phyloP scores from a whole-genome alignment of 2,888 invertebrate genomes.

The Acrobasis suavella region DNA sequence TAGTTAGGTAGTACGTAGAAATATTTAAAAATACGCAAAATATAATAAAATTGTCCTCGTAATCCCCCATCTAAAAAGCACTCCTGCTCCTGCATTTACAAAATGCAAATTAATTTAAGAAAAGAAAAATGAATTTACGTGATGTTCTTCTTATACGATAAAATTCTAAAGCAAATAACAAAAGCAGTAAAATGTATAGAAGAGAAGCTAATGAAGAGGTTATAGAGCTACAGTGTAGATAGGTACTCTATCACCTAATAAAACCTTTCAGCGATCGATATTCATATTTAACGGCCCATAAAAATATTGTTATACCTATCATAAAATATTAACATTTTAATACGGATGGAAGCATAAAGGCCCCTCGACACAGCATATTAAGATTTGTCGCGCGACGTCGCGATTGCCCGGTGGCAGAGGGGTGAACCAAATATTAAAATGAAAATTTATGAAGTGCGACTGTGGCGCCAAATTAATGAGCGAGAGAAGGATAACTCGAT shows the following conservation, averaged over 20 bases:
- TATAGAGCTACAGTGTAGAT: no score
- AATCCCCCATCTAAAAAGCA: no score
- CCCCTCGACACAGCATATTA: constrained; percentile 35
- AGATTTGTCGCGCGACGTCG: constrained; percentile 47
- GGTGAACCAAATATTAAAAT: constrained; percentile 72
- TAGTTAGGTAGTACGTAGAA: no score
- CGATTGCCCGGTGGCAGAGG: constrained; percentile 31
- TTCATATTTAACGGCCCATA: constrained; percentile 7
- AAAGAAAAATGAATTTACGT: no score
- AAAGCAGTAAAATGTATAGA: no score
- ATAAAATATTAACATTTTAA: constrained; percentile 33
- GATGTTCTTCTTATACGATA: no score
- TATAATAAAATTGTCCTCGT: no score
- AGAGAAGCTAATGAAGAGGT: no score
- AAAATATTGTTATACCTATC: constrained; percentile 10
- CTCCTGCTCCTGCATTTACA: no score
- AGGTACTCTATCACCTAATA: neutral
- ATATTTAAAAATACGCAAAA: no score
- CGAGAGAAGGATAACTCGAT: neutral
- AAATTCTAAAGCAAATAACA: no score
- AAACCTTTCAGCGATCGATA: neutral
- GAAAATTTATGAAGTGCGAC: constrained; percentile 78
- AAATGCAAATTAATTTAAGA: no score
- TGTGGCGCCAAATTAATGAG: constrained; percentile 24
- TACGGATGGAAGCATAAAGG: constrained; percentile 31